Evolutionary conservation across 2,888 invertebrate species (phyloP).

Genomic region (Colostygia pectinataria): DNA sequence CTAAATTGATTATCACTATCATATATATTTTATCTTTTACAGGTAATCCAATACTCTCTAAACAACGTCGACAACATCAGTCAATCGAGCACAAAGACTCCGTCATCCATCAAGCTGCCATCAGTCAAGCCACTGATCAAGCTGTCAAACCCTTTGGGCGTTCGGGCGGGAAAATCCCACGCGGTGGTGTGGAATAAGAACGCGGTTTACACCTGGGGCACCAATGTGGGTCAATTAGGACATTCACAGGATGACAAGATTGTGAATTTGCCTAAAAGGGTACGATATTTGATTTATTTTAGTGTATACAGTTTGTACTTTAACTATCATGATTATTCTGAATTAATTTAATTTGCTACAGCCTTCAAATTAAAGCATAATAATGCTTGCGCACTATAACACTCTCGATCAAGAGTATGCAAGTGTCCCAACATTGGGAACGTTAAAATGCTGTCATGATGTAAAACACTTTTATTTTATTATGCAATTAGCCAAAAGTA

Average conservation of each 20-base stretch:
- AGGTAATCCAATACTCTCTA: constrained; percentile 69
- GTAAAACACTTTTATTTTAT: too few relatives aligned
- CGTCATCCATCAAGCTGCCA: constrained; percentile 58
- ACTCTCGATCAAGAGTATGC: too few relatives aligned
- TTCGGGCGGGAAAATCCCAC: constrained; percentile 88
- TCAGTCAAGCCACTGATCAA: constrained; percentile 61
- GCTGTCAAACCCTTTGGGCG: constrained; percentile 68
- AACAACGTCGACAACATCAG: constrained; percentile 63
- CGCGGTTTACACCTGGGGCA: constrained; percentile 90
- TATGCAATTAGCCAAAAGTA: too few relatives aligned
- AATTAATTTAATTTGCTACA: too few relatives aligned
- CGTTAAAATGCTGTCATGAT: too few relatives aligned
- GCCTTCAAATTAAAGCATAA: too few relatives aligned
- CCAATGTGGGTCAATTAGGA: constrained; percentile 92
- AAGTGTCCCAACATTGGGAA: too few relatives aligned
- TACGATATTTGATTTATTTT: constrained; percentile 37
- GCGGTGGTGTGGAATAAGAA: constrained; percentile 85
- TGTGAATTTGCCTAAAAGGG: constrained; percentile 74
- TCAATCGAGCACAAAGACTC: constrained; percentile 62
- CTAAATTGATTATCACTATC: too few relatives aligned
- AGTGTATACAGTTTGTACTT: too few relatives aligned
- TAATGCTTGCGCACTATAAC: too few relatives aligned
- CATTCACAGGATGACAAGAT: constrained; percentile 79
- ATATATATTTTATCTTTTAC: constrained; percentile 28
- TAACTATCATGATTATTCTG: too few relatives aligned